Evolutionary conservation across 2,797 vertebrate genomes (phyloP).

Genomic region (Xenops minutus): DNA sequence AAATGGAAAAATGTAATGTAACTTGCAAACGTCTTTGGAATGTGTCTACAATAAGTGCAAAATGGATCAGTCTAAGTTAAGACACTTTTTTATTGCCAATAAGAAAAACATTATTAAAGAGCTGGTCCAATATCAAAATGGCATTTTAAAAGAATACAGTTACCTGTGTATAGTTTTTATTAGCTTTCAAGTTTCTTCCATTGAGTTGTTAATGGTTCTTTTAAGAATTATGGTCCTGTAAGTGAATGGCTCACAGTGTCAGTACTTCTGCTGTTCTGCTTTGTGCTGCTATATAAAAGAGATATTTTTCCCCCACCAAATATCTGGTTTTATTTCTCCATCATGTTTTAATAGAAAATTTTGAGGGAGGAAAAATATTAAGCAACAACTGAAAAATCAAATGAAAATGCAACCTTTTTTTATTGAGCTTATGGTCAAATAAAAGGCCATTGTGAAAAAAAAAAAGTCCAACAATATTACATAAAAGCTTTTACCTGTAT

Average conservation of each 20-base stretch:
- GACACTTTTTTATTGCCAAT: constrained; percentile 61
- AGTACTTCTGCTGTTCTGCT: constrained; percentile 48
- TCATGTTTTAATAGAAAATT: constrained; percentile 38
- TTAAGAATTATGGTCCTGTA: constrained; percentile 67
- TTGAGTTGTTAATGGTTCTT: constrained; percentile 68
- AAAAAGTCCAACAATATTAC: neutral
- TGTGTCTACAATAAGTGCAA: constrained; percentile 57
- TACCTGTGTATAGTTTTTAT: constrained; percentile 64
- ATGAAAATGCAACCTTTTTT: constrained; percentile 1
- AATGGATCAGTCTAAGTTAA: constrained; percentile 56
- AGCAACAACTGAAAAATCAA: constrained; percentile 18
- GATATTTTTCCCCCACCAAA: constrained; percentile 1
- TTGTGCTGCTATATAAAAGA: constrained; percentile 41
- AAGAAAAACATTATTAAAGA: constrained; percentile 68
- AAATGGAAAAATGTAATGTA: constrained; percentile 59
- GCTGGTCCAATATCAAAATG: constrained; percentile 68
- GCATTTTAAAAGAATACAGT: constrained; percentile 60
- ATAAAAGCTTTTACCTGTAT: constrained; percentile 56
- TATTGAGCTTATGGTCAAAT: constrained; percentile 27
- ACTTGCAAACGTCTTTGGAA: constrained; percentile 63
- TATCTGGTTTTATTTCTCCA: constrained; percentile 30
- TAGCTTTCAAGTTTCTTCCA: constrained; percentile 73
- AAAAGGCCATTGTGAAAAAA: constrained; percentile 34
- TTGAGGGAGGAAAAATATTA: constrained; percentile 30
- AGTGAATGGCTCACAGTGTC: constrained; percentile 40